These are phyloP conservation scores for Caenorhabditis sp. DNA, from an alignment of 2,888 invertebrate species.

Conservation along the genomic window DNA sequence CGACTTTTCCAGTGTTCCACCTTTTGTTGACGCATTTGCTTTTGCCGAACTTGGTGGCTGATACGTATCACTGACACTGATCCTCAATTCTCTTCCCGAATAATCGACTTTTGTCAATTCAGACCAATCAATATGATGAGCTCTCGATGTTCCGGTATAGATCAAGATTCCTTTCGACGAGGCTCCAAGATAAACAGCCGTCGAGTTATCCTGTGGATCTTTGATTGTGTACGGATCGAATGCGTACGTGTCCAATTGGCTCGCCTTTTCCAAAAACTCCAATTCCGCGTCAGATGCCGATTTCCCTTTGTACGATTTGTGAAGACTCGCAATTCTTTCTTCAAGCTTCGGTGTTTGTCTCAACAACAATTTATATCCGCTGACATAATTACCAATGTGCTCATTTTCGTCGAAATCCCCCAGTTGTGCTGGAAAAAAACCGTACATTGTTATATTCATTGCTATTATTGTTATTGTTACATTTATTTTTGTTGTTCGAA, in stretches of 20 bases:
- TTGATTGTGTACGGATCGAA: conserved; percentile 98
- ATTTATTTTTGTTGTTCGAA: no score
- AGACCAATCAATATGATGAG: conserved; percentile 91
- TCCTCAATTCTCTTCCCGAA: conserved; percentile 96
- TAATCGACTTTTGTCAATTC: conserved; percentile 81
- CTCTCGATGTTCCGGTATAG: conserved; percentile 89
- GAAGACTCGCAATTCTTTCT: conserved; percentile 89
- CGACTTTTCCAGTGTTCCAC: no score
- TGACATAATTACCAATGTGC: conserved; percentile 83
- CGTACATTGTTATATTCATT: background rate
- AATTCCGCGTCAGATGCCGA: conserved; percentile 87
- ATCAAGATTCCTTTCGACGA: conserved; percentile 93
- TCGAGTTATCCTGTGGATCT: conserved; percentile 83
- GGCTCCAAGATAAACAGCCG: conserved; percentile 89
- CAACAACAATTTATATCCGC: conserved; percentile 86
- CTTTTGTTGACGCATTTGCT: conserved; percentile 3
- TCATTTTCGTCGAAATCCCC: conserved; percentile 91
- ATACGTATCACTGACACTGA: conserved; percentile 76
- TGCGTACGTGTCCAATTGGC: conserved; percentile 92
- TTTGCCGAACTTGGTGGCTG: conserved; percentile 10
- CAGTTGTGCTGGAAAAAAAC: conserved; percentile 80
- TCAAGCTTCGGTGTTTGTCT: conserved; percentile 91
- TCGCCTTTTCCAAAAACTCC: conserved; percentile 88
- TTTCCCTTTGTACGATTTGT: conserved; percentile 81
- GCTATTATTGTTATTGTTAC: no score